These are phyloP conservation scores for Linnaemya vulpina DNA, from an alignment of 2,888 invertebrate genomes.

Conservation along the genomic window DNA sequence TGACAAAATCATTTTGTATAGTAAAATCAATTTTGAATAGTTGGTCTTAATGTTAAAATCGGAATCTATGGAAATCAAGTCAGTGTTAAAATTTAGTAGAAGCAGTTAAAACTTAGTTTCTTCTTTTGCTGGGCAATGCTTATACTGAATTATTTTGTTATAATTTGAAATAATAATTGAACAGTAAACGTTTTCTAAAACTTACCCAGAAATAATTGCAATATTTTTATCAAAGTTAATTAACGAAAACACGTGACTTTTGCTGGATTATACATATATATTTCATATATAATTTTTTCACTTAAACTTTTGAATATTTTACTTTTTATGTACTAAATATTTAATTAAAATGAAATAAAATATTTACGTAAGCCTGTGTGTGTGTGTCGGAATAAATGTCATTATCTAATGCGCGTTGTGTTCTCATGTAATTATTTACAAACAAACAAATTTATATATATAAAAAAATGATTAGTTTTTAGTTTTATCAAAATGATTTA, in stretches of 20 bases:
- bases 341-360: conserved; percentile 41
- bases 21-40: too few relatives aligned
- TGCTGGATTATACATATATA: conserved; percentile 55
- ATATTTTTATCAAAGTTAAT: background rate
- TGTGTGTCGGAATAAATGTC: background rate
- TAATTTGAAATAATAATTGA: too few relatives aligned
- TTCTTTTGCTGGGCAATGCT: too few relatives aligned
- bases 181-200: background rate
- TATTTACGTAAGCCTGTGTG: conserved; percentile 2
- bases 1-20: too few relatives aligned
- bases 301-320: conserved; percentile 42
- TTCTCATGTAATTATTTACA: conserved; percentile 49
- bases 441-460: background rate
- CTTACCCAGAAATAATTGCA: background rate
- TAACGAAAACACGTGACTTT: conserved; percentile 20
- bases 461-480: conserved; percentile 8
- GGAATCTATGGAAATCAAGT: too few relatives aligned
- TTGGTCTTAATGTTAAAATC: too few relatives aligned
- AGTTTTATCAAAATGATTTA: conserved; percentile 23
- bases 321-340: conserved; percentile 38
- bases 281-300: conserved; percentile 4
- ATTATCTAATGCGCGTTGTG: conserved; percentile 9
- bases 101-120: too few relatives aligned
- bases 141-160: too few relatives aligned
- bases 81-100: too few relatives aligned